phyloP scores from a whole-genome alignment of 1,140 invertebrate species.

The Mycetomoellerius zeteki region DNA sequence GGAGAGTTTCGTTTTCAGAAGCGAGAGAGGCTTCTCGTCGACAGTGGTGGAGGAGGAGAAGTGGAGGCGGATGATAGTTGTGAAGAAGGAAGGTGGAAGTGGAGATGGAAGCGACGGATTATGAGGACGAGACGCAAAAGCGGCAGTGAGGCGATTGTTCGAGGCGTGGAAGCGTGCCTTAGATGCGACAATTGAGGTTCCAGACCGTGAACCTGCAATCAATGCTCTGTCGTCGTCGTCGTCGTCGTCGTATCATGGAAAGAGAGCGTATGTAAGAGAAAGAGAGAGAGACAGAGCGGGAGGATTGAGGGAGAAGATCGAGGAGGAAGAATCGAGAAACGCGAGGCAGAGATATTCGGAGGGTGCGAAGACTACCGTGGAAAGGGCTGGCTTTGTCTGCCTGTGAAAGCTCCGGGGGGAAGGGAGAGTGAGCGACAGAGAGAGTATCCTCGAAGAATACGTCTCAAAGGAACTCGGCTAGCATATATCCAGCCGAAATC shows the following conservation, averaged over 20 bases:
- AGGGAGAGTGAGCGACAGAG: conserved; percentile 73
- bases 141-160: conserved; percentile 82
- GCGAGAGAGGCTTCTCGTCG: conserved; percentile 21
- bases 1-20: conserved; percentile 58
- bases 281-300: conserved; percentile 8
- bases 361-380: conserved; percentile 75
- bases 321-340: conserved; percentile 59
- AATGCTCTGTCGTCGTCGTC: conserved; percentile 79
- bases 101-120: conserved; percentile 51
- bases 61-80: conserved; percentile 24
- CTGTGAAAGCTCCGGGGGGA: conserved; percentile 80
- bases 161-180: conserved; percentile 84
- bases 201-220: conserved; percentile 85
- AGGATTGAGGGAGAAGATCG: conserved; percentile 63
- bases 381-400: conserved; percentile 84
- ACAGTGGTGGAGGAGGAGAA: conserved; percentile 22
- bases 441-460: conserved; percentile 72
- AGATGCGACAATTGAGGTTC: conserved; percentile 86
- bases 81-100: conserved; percentile 48
- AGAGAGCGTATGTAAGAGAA: conserved; percentile 64
- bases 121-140: conserved; percentile 71
- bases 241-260: conserved; percentile 55
- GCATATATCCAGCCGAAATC: conserved; percentile 67
- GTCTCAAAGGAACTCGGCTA: conserved; percentile 72
- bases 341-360: conserved; percentile 63